Base-by-base conservation (phyloP, 2,888 invertebrate genomes). In the Athalia circularis region DNA sequence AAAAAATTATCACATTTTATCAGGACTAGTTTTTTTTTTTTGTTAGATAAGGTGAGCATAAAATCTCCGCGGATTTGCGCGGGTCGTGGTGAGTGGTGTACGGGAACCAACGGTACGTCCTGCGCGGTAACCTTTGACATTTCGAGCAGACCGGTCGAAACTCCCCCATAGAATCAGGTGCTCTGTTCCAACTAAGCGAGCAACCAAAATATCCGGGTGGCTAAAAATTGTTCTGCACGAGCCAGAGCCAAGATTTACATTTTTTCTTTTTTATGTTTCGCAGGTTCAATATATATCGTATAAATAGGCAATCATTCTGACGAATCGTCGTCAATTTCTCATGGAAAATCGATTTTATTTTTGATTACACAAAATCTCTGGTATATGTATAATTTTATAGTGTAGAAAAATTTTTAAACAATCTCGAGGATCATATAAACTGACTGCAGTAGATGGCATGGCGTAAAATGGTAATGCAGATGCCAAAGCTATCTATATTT, bases 101-200 rank as follows among this genome's bases (percentile, higher is more conserved):
- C 68, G 43, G 54, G 83, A 79, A 84, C 82, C 83, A 78, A 80
- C 80, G 81, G 80, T 77, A 79, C 80, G 85, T 80, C 85, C 85
- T 88, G 88, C 87, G 87, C 88, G 84, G 82, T 82, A 85, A 87
- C 88, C 88, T 87, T 87, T 88, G 87, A 87, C 87, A 88, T 88
- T 88, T 88, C 82, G 79, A 84, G 81, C 83, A 84, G 83, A 83
- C 85, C 85, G 86, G 85, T 87, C 86, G 84, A 87, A 87, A 83
- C 83, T 81, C 80, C 80, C 79, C 62, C 78, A 45, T 70, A 70
- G 70, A 54, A 9, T 43, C 57, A 59, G 70, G 70, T 52, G 52
- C 43, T 68, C 52, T 54, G 68, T 68, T 67, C 15, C 67, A 67
- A 50, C 50, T 15, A 15, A 45, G 50, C 8, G 65, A 65, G n/a